These are phyloP conservation scores for human (Homo sapiens) DNA, from an alignment of 2,113 vertebrate species.

Conservation along the genomic window GRCh38 chr11:90373001-90373500, in stretches of 20 bases:
- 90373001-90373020: neutral
- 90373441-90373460: too few relatives aligned
- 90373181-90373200: neutral
- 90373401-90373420: too few relatives aligned
- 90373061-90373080: neutral
- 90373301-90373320: too few relatives aligned
- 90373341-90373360: too few relatives aligned
- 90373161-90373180: neutral
- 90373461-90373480: too few relatives aligned
- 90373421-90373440: too few relatives aligned
- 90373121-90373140: neutral
- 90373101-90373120: neutral
- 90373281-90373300: too few relatives aligned
- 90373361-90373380: too few relatives aligned
- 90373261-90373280: too few relatives aligned
- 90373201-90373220: neutral
- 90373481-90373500: too few relatives aligned
- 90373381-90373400: too few relatives aligned
- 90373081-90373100: neutral
- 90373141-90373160: neutral
- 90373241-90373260: neutral
- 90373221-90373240: conserved; percentile 21
- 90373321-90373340: too few relatives aligned
- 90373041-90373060: neutral
- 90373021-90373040: neutral